These are phyloP conservation scores for Verasper variegatus DNA, from an alignment of 2,113 vertebrate species.

Conservation along the genomic window DNA sequence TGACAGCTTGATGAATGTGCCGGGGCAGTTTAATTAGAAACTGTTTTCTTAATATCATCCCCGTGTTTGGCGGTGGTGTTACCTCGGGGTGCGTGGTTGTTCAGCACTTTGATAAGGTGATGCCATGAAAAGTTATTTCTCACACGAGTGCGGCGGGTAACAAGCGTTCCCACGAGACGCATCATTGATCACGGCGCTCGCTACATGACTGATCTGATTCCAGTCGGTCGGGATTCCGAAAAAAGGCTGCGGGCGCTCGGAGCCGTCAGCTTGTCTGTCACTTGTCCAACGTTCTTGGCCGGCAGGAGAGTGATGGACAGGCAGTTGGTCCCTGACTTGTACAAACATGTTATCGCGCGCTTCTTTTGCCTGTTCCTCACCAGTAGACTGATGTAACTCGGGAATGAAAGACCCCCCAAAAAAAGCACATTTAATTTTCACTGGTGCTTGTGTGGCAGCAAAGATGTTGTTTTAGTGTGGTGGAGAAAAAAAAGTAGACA, in stretches of 20 bases:
- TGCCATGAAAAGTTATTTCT: conserved; percentile 51
- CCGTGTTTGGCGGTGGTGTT: conserved; percentile 20
- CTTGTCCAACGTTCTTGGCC: conserved; percentile 38
- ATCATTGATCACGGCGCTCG: conserved; percentile 39
- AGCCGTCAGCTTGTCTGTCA: conserved; percentile 62
- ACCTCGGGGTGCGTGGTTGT: conserved; percentile 33
- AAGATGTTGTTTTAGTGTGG: background rate
- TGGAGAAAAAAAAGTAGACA: background rate
- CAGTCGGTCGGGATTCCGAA: conserved; percentile 31
- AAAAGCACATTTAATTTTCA: too few species aligned
- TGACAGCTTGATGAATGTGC: conserved; percentile 54
- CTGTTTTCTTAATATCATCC: conserved; percentile 32
- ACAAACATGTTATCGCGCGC: conserved; percentile 47
- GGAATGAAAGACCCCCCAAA: background rate
- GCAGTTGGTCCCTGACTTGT: conserved; percentile 53
- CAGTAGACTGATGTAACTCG: conserved; percentile 5
- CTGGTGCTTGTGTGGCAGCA: background rate
- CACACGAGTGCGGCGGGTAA: background rate
- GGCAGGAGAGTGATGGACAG: conserved; percentile 45
- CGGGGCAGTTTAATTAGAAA: conserved; percentile 58
- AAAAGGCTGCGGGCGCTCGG: conserved; percentile 22
- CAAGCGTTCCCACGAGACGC: conserved; percentile 30
- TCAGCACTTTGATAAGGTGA: conserved; percentile 44
- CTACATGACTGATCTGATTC: conserved; percentile 49
- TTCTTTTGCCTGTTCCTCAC: conserved; percentile 24